phyloP scores from a whole-genome alignment of 2,113 vertebrate species.

The Mastomys coucha region DNA sequence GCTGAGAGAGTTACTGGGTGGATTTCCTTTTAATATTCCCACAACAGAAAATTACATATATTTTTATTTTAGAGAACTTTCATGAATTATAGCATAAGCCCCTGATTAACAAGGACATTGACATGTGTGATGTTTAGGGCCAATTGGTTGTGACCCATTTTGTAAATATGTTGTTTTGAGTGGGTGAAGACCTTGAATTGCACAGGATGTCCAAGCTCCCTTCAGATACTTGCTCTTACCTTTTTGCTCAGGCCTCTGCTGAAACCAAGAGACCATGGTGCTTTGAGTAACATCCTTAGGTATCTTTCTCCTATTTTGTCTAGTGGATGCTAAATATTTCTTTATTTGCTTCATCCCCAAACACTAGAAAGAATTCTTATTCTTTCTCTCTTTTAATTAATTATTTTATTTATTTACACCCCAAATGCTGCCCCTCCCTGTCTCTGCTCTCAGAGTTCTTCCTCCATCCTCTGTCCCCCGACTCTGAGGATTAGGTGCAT shows the following conservation, averaged over 20 bases:
- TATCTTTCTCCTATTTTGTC: neutral
- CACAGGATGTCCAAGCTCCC: neutral
- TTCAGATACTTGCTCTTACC: neutral
- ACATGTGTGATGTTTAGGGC: neutral
- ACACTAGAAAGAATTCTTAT: neutral
- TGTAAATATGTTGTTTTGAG: neutral
- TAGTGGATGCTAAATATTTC: neutral
- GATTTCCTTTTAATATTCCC: too few relatives aligned
- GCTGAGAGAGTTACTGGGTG: too few relatives aligned
- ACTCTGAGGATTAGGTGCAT: too few relatives aligned
- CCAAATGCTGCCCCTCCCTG: too few relatives aligned
- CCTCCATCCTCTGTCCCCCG: too few relatives aligned
- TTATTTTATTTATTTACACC: too few relatives aligned
- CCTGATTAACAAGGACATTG: neutral
- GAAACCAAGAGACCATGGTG: neutral
- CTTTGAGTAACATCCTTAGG: neutral
- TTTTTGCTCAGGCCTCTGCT: neutral
- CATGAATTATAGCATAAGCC: rapidly evolving
- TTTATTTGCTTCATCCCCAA: neutral
- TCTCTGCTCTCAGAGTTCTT: too few relatives aligned
- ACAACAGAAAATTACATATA: neutral
- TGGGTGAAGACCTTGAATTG: neutral
- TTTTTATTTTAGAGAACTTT: neutral
- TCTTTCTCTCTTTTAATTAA: neutral
- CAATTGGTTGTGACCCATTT: neutral